A percentile compares a stretch with the other conserved stretches of the same genome.
Evolutionary conservation across 2,888 invertebrate genomes (phyloP).

Genomic region (Netelia fuscicornis): DNA sequence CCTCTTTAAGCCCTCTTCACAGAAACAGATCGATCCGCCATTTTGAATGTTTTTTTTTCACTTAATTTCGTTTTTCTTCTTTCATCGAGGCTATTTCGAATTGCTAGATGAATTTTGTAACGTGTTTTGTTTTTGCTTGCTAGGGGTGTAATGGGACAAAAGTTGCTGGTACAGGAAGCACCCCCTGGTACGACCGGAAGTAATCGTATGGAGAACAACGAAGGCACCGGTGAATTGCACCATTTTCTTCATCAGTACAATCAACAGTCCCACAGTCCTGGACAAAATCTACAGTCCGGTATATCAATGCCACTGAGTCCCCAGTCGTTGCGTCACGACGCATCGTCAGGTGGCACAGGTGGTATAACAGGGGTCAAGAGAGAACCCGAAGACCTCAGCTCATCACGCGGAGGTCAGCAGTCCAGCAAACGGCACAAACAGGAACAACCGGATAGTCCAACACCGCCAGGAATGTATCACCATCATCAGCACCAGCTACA

Average conservation of each 20-base stretch:
- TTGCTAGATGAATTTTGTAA: not conserved
- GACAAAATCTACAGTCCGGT: slow-evolving; percentile 85
- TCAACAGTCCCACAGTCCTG: slow-evolving; percentile 83
- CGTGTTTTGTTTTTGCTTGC: slow-evolving; percentile 61
- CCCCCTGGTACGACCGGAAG: slow-evolving; percentile 77
- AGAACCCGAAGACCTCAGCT: slow-evolving; percentile 93
- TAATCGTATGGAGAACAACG: slow-evolving; percentile 83
- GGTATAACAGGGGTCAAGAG: slow-evolving; percentile 88
- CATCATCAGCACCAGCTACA: slow-evolving; percentile 84
- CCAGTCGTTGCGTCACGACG: slow-evolving; percentile 82
- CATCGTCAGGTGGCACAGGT: slow-evolving; percentile 73
- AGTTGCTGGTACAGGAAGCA: slow-evolving; percentile 83
- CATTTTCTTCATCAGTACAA: slow-evolving; percentile 84
- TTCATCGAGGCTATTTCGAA: not conserved
- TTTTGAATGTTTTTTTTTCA: not conserved
- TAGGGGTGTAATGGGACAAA: slow-evolving; percentile 84
- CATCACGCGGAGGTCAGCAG: slow-evolving; percentile 81
- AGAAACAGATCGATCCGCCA: slow-evolving; percentile 42
- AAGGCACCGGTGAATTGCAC: slow-evolving; percentile 84
- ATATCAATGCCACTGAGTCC: slow-evolving; percentile 83
- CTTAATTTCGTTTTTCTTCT: not conserved
- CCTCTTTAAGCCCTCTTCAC: slow-evolving; percentile 62
- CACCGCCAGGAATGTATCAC: slow-evolving; percentile 83
- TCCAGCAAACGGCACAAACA: slow-evolving; percentile 81
- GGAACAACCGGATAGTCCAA: slow-evolving; percentile 82